Percentiles rank a stretch among this genome's conserved stretches.
Conservation (phyloP, 1,140 invertebrate genomes). For the Drosophila subobscura region DNA sequence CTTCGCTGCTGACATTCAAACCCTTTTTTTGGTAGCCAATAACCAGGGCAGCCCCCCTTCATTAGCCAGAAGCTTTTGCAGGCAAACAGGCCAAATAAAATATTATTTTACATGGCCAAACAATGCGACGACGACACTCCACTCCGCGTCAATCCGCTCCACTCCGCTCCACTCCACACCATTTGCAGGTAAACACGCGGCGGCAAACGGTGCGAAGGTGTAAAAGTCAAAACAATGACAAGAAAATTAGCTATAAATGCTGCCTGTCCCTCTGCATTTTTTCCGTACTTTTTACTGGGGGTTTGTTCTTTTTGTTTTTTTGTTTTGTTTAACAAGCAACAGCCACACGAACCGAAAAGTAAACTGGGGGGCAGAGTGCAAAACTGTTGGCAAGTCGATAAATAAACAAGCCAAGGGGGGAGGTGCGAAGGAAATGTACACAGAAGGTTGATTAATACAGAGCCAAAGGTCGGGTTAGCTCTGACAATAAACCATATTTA, state of each 20-base stretch:
- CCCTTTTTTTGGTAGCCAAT: conserved; percentile 5
- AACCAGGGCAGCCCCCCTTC: conserved; percentile 33
- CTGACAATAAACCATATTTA: conserved; percentile 64
- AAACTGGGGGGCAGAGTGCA: conserved; percentile 17
- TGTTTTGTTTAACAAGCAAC: conserved; percentile 29
- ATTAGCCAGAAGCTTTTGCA: conserved; percentile 49
- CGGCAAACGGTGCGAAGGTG: conserved; percentile 37
- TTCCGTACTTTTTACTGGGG: conserved; percentile 13
- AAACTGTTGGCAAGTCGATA: conserved; percentile 59
- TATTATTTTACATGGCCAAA: conserved; percentile 76
- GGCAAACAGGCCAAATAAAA: conserved; percentile 59
- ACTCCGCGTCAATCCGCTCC: conserved; percentile 2
- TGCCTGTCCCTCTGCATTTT: conserved; percentile 14
- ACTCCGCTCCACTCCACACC: conserved; percentile 1
- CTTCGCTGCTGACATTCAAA: conserved; percentile 38
- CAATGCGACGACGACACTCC: conserved; percentile 52
- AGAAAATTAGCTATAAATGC: conserved; percentile 68
- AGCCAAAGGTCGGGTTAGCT: conserved; percentile 51
- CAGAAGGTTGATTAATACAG: conserved; percentile 56
- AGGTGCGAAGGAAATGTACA: conserved; percentile 15
- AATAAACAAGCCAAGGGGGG: conserved; percentile 41
- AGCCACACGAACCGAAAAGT: conserved; percentile 22
- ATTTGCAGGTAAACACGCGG: conserved; percentile 52
- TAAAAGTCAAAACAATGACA: conserved; percentile 65
- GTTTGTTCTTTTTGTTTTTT: conserved; percentile 1